Evolutionary conservation across 2,113 vertebrate species (phyloP).

Genomic region (Chaetops frenatus): DNA sequence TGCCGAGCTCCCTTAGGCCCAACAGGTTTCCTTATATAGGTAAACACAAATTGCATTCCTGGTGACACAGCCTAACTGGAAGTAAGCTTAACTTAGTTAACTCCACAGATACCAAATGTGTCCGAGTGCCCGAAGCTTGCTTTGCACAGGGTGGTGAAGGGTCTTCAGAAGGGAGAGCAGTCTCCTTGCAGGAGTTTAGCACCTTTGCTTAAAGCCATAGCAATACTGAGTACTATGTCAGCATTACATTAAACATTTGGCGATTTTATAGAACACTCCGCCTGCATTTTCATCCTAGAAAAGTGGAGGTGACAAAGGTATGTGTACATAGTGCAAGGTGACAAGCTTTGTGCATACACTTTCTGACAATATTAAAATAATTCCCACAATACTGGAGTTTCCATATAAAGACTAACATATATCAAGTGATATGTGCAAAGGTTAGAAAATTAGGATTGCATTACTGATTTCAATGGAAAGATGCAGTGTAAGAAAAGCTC

Average conservation of each 20-base stretch:
- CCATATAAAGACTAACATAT: not conserved
- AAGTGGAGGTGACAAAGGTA: not conserved
- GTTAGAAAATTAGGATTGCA: not conserved
- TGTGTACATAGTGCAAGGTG: accelerated
- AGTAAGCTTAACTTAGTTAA: slow-evolving; percentile 61
- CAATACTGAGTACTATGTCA: not conserved
- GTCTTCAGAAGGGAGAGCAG: not conserved
- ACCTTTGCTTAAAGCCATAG: not conserved
- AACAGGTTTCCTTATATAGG: slow-evolving; percentile 82
- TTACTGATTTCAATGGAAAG: not conserved
- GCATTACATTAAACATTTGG: not conserved
- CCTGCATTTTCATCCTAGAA: not conserved
- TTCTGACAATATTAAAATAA: not conserved
- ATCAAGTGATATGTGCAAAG: not conserved
- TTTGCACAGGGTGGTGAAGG: not conserved
- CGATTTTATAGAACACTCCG: not conserved
- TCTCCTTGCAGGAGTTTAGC: not conserved
- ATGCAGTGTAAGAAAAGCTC: not conserved
- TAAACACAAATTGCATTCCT: slow-evolving; percentile 72
- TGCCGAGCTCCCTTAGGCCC: slow-evolving; percentile 29
- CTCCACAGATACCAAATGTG: slow-evolving; percentile 52
- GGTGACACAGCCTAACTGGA: slow-evolving; percentile 58
- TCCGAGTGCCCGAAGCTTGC: not conserved
- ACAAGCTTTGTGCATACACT: accelerated
- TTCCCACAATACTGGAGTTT: not conserved